phyloP scores from a whole-genome alignment of 2,113 vertebrate species.

The Colius striatus region DNA sequence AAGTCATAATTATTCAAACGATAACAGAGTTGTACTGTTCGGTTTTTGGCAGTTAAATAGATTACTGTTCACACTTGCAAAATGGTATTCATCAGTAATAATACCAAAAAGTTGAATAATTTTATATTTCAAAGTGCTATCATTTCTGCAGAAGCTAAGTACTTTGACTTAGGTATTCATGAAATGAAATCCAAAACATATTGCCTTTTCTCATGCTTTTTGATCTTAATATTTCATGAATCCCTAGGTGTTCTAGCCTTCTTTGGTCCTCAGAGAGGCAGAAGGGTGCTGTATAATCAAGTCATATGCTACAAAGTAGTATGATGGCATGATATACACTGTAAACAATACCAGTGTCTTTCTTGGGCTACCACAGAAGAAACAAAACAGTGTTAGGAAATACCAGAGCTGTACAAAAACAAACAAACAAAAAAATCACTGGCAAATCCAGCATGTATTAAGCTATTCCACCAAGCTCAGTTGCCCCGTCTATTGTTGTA shows the following conservation, averaged over 20 bases:
- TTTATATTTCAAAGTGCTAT: background rate
- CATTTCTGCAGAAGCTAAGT: conserved; percentile 2
- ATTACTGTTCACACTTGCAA: background rate
- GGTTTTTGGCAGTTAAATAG: background rate
- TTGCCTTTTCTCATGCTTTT: background rate
- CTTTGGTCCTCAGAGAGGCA: conserved; percentile 1
- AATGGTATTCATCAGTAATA: background rate
- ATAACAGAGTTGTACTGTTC: background rate
- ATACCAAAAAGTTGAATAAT: background rate
- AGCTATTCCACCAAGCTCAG: background rate
- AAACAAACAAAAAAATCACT: background rate
- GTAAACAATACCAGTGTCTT: background rate
- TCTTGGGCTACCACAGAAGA: background rate
- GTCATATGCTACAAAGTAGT: conserved; percentile 41
- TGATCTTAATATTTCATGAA: background rate
- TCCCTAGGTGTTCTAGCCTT: background rate
- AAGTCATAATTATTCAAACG: background rate
- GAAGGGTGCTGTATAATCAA: conserved; percentile 42
- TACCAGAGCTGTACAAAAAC: background rate
- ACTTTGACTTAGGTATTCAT: background rate
- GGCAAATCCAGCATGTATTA: background rate
- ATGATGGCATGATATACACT: conserved; percentile 7
- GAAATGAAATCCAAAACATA: conserved; percentile 1
- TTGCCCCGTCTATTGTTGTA: background rate
- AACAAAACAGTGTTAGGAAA: background rate